Evolutionary conservation across 2,888 invertebrate species (phyloP).

Genomic region (Chalcis sispes): DNA sequence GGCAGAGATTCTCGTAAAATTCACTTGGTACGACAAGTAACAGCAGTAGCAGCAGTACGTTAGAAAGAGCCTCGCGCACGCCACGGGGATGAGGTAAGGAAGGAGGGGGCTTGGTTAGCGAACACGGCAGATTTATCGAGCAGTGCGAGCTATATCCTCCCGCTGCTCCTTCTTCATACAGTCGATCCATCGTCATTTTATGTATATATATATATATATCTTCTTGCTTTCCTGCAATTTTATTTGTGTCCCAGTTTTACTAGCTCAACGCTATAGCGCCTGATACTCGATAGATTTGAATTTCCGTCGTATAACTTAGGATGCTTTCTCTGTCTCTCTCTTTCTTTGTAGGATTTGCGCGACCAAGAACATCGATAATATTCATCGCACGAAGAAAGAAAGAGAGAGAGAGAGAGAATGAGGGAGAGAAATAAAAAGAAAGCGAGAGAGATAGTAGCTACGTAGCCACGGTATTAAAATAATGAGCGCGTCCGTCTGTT

Average conservation of each 20-base stretch:
- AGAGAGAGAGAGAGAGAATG: too few species aligned
- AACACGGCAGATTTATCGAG: constrained; percentile 43
- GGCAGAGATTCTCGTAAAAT: too few species aligned
- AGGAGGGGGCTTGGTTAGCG: too few species aligned
- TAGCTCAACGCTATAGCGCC: background rate
- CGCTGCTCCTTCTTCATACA: constrained; percentile 29
- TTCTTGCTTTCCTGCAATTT: constrained; percentile 27
- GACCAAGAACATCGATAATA: constrained; percentile 34
- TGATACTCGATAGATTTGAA: constrained; percentile 50
- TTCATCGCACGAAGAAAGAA: constrained; percentile 17
- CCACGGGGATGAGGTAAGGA: background rate
- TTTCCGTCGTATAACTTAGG: constrained; percentile 34
- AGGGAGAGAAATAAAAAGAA: background rate
- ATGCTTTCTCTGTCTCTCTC: constrained; percentile 27
- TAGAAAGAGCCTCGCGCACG: background rate
- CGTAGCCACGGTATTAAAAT: background rate
- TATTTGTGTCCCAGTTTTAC: constrained; percentile 47
- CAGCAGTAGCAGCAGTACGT: too few species aligned
- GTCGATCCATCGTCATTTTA: constrained; percentile 11
- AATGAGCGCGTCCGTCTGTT: constrained; percentile 13
- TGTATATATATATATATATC: constrained; percentile 26
- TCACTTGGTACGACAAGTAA: too few species aligned
- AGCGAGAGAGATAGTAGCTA: background rate
- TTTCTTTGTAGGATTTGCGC: constrained; percentile 7
- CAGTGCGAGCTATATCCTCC: background rate